Evolutionary conservation across 2,888 invertebrate species (phyloP).

Genomic region (Phaonia tiefii): DNA sequence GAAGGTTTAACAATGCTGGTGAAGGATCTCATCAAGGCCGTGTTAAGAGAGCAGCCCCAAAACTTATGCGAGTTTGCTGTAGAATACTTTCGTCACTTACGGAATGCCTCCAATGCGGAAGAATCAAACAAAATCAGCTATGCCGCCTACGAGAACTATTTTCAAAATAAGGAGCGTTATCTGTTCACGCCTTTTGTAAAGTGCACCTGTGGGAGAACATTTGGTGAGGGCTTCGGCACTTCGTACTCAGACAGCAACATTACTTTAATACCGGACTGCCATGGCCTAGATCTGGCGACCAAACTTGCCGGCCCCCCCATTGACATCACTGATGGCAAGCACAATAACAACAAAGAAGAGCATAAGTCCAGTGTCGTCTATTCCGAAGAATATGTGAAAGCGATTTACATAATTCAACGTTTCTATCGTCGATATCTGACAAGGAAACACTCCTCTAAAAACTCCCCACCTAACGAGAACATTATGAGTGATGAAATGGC

Average conservation of each 20-base stretch:
- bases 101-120: neutral
- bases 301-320: neutral
- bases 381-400: conserved; percentile 69
- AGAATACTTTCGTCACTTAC: conserved; percentile 72
- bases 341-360: neutral
- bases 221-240: conserved; percentile 35
- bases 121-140: conserved; percentile 62
- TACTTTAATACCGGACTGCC: neutral
- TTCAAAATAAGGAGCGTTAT: conserved; percentile 67
- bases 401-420: conserved; percentile 74
- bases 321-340: neutral
- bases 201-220: conserved; percentile 72
- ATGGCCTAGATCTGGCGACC: neutral
- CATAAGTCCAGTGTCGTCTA: neutral
- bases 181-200: conserved; percentile 64
- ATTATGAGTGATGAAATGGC: conserved; percentile 82
- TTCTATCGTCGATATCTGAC: conserved; percentile 71
- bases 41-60: conserved; percentile 71
- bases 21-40: conserved; percentile 74
- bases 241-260: neutral
- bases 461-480: neutral
- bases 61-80: conserved; percentile 72
- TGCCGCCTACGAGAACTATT: conserved; percentile 71
- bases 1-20: conserved; percentile 72
- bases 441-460: conserved; percentile 42